phyloP scores from a whole-genome alignment of 2,113 vertebrate genomes.

The Coptodon rendalli region DNA sequence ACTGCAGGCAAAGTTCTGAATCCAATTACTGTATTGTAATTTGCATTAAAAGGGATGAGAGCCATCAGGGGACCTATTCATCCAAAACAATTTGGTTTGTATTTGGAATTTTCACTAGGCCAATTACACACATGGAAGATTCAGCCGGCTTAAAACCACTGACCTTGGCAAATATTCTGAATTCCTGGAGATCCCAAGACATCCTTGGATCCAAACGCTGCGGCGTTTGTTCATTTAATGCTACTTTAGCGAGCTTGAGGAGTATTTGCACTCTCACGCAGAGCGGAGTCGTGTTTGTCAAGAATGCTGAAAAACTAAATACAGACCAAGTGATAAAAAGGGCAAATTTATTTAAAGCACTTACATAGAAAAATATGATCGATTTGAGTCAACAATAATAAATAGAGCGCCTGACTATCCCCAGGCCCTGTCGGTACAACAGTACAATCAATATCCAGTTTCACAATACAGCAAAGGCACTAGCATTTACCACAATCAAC shows the following conservation, averaged over 20 bases:
- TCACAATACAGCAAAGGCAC: conserved; percentile 78
- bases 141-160: background rate
- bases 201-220: background rate
- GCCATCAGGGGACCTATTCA: background rate
- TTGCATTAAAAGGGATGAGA: background rate
- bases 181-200: background rate
- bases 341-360: conserved; percentile 79
- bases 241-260: background rate
- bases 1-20: background rate
- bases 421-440: conserved; percentile 65
- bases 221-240: background rate
- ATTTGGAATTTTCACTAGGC: background rate
- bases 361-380: conserved; percentile 82
- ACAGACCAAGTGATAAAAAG: conserved; percentile 52
- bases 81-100: background rate
- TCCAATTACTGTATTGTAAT: background rate
- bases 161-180: background rate
- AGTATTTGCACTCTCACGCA: background rate
- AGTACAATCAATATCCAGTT: conserved; percentile 77
- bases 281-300: background rate
- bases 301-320: background rate
- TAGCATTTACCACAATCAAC: conserved; percentile 71
- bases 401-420: conserved; percentile 67
- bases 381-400: conserved; percentile 77
- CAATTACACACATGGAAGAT: conserved; percentile 37